A percentile compares a stretch with the other conserved stretches of the same genome.
Conservation (phyloP, 2,888 invertebrate genomes). For the Erebia ligea region DNA sequence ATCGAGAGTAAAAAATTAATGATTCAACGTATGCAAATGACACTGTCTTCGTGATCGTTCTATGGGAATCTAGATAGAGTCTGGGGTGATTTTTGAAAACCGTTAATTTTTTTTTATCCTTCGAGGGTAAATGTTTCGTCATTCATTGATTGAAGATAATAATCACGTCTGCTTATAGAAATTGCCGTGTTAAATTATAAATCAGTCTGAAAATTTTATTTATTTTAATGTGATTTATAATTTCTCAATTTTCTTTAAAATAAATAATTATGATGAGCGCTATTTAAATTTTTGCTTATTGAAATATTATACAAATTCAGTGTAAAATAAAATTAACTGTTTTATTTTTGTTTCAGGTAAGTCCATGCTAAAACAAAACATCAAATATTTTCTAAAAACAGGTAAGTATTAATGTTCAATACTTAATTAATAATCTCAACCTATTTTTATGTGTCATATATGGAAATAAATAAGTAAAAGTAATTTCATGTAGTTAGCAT, state of each 20-base stretch:
- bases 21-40: conserved; percentile 75
- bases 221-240: neutral
- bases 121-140: neutral
- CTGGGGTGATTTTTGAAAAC: conserved; percentile 37
- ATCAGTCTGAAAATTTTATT: neutral
- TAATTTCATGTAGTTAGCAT: too few relatives aligned
- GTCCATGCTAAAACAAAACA: conserved; percentile 41
- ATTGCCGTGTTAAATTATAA: neutral
- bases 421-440: too few relatives aligned
- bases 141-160: neutral
- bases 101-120: conserved; percentile 40
- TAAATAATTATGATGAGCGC: too few relatives aligned
- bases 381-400: neutral
- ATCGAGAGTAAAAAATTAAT: conserved; percentile 69
- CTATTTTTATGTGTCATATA: too few relatives aligned
- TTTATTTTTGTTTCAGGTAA: conserved; percentile 58
- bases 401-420: neutral
- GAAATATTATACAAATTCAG: too few relatives aligned
- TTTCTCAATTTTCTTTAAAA: too few relatives aligned
- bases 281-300: too few relatives aligned
- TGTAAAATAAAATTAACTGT: too few relatives aligned
- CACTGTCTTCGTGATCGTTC: conserved; percentile 51
- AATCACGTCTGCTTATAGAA: neutral
- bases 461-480: too few relatives aligned
- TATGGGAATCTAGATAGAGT: conserved; percentile 61